Evolutionary conservation across 2,113 vertebrate genomes (phyloP).

Genomic region (Fukomys damarensis): DNA sequence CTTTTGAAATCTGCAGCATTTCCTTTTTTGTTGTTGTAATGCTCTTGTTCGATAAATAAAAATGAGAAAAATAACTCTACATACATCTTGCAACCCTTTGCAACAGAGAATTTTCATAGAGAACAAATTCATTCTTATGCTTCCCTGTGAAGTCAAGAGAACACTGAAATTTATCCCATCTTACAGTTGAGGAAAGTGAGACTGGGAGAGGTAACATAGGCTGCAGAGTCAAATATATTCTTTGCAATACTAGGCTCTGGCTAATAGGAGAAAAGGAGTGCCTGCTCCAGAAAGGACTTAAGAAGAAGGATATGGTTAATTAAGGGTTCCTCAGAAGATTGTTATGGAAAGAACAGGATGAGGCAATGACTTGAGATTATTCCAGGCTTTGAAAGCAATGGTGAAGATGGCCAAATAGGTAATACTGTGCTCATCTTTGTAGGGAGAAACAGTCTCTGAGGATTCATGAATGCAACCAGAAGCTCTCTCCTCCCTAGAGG

Average conservation of each 20-base stretch:
- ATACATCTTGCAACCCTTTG: background rate
- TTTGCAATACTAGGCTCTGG: background rate
- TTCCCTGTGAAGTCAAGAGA: background rate
- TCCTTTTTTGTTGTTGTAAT: conserved; percentile 35
- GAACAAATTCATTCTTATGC: background rate
- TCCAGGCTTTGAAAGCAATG: background rate
- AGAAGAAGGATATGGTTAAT: background rate
- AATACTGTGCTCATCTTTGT: background rate
- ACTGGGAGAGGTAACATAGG: background rate
- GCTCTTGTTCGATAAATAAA: conserved; percentile 20
- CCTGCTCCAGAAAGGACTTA: background rate
- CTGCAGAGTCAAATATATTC: background rate
- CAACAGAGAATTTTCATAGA: background rate
- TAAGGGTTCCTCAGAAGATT: background rate
- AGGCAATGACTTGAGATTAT: background rate
- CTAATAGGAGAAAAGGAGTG: background rate
- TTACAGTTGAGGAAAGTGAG: background rate
- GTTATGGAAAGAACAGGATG: background rate
- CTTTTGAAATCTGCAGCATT: background rate
- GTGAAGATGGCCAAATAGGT: background rate
- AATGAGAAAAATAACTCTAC: background rate
- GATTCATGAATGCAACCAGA: background rate
- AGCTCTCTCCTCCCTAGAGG: accelerated
- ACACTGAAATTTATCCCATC: background rate
- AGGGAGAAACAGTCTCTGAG: background rate